A percentile compares a stretch with the other conserved stretches of the same genome.
phyloP scores from a whole-genome alignment of 1,140 invertebrate species.

The Mercenaria mercenaria region DNA sequence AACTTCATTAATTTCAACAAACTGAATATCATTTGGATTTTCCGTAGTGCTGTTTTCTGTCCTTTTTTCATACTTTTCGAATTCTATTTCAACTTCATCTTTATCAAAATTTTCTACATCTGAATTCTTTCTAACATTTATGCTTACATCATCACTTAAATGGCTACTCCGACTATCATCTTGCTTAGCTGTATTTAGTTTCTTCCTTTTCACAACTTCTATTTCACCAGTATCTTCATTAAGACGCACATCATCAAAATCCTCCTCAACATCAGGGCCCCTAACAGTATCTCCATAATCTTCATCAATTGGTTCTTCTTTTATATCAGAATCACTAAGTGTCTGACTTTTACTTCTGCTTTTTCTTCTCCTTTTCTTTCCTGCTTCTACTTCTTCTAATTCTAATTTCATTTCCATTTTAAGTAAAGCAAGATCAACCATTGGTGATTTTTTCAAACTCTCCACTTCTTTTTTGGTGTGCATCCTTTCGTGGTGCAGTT shows the following conservation, averaged over 20 bases:
- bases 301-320: constrained; percentile 1
- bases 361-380: constrained; percentile 16
- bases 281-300: background rate
- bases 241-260: constrained; percentile 62
- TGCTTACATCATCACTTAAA: background rate
- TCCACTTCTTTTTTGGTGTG: constrained; percentile 65
- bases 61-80: background rate
- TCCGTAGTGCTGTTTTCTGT: background rate
- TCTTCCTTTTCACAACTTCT: constrained; percentile 18
- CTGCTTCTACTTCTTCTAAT: background rate
- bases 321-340: constrained; percentile 1
- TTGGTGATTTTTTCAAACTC: background rate
- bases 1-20: background rate
- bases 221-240: constrained; percentile 35
- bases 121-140: background rate
- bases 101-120: background rate
- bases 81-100: background rate
- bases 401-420: constrained; percentile 45
- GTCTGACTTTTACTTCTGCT: background rate
- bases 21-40: background rate
- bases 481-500: constrained; percentile 71
- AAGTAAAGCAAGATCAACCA: constrained; percentile 41
- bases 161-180: too few relatives aligned
- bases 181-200: background rate
- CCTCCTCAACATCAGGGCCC: background rate